Evolutionary conservation across 1,140 invertebrate genomes (phyloP).

Genomic region (Cyclina sinensis): DNA sequence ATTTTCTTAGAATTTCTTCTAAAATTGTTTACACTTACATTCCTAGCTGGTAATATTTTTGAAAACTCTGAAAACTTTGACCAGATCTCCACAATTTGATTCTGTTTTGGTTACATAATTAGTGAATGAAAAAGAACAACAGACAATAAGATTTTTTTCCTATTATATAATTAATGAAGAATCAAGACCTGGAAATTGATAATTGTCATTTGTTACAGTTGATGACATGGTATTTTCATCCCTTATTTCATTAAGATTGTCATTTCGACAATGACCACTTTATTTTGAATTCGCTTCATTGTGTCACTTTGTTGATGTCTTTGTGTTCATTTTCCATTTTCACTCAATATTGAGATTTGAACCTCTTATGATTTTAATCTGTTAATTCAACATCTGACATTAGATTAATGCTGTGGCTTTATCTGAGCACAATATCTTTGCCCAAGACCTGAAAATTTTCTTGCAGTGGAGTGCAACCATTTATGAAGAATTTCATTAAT

Average conservation of each 20-base stretch:
- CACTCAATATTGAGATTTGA: conserved; percentile 34
- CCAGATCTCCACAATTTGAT: too few relatives aligned
- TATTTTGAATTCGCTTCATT: conserved; percentile 28
- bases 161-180: conserved; percentile 23
- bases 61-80: too few relatives aligned
- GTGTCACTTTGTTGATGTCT: not conserved
- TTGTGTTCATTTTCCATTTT: conserved; percentile 33
- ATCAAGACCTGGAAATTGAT: not conserved
- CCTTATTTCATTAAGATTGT: conserved; percentile 24
- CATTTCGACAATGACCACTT: not conserved
- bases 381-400: conserved; percentile 40
- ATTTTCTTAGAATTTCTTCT: too few relatives aligned
- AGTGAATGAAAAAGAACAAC: too few relatives aligned
- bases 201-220: conserved; percentile 18
- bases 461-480: not conserved
- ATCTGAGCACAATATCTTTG: not conserved
- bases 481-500: not conserved
- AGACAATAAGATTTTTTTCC: conserved; percentile 3
- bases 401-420: conserved; percentile 8
- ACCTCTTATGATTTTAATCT: conserved; percentile 48
- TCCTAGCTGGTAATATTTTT: too few relatives aligned
- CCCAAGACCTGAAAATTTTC: not conserved
- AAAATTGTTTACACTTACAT: too few relatives aligned
- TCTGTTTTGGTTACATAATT: too few relatives aligned
- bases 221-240: not conserved